Base-by-base conservation (phyloP, 2,888 invertebrate species). In the Diplazon laetatorius region DNA sequence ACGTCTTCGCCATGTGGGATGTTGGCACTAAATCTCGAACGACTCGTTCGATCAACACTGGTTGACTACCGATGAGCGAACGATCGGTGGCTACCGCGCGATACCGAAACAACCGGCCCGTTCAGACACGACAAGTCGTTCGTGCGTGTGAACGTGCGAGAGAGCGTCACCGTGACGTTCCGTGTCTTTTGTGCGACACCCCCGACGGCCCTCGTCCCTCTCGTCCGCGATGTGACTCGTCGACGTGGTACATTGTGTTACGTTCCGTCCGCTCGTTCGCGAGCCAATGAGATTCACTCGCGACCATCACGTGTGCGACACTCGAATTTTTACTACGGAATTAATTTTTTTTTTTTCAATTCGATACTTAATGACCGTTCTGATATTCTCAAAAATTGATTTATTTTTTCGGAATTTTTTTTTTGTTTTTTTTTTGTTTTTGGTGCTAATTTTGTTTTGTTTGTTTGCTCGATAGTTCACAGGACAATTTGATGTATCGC, bases 1-100 rank as follows among this genome's bases (percentile, higher is more conserved):
- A 87, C 82, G 83, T 80, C 86, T 83, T 82, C 82, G n/a, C 86
- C 76, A 62, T 82, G 86, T 82, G 85, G 65, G 71, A 81, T 59
- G 80, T 79, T 66, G 75, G 82, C 81, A 78, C 81, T 86, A 83
- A 87, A 86, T 86, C 83, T 74, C 59, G n/a, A n/a, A n/a, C 50
- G 71, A 60, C 55, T 60, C 71, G 59, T 50, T 46, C 76, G 60
- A 62, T 72, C 52, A 50, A 72, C 71, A 72, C 55, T n/a, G n/a
- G 44, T 59, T 65, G 81, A 80, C 81, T 81, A 81, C 81, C 65
- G 80, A 81, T 81, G 37, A 80, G 80, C 60, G 25, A 35, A 10
- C 52, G 60, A 71, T 48, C 71, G 39, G 52, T 66, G 37, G 69
- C 42, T 52, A 44, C 14, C 20, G n/a, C 20, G 5, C 20, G 16